Base-by-base conservation (phyloP, 2,888 invertebrate genomes). In the Holacanthella duospinosa region DNA sequence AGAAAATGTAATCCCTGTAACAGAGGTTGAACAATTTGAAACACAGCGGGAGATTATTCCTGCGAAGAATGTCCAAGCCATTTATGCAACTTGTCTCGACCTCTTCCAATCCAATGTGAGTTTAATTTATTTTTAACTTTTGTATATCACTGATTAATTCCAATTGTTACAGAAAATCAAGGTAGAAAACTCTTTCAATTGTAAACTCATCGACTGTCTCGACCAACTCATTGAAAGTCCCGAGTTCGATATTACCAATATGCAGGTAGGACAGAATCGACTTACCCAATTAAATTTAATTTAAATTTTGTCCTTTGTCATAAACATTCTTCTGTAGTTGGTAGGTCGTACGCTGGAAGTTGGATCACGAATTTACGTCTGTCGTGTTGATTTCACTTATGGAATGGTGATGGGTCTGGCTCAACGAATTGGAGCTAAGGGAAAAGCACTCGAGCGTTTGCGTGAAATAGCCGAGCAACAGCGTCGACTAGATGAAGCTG, bases 91-190 rank as follows among this genome's bases (percentile, higher is more conserved):
- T 16, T 36, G 36, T 16, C 9, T 36, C 9, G 36, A 36, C 16
- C 16, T 36, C 6, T 36, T 36, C 36, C 36, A 36, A 16, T 36
- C 36, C 6, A 36, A 36, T 6, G 36, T 36, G 16, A 36, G 9
- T 36, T 6, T 6, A 36, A 36, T 36, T 9, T 16, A 6, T 16
- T 9, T 36, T 36, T 9, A 36, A 16, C 36, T 36, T 36, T 16
- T 9, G 16, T 36, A 9, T 36, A 36, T 16, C 36, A 36, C 16
- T 6, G 6, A 9, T 36, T 36, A 6, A 36, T 36, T 36, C 16
- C 36, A n/a, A n/a, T n/a, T n/a, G n/a, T n/a, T 60, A 12, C 61
- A 71, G 71, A 68, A 64, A 71, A 72, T 72, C 25, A 70, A 66
- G 24, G 53, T 61, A 1, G 63, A 69, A 26, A 72, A 72, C 61